These are phyloP conservation scores for Meloe dianella DNA, from an alignment of 2,888 invertebrate species.

Conservation along the genomic window DNA sequence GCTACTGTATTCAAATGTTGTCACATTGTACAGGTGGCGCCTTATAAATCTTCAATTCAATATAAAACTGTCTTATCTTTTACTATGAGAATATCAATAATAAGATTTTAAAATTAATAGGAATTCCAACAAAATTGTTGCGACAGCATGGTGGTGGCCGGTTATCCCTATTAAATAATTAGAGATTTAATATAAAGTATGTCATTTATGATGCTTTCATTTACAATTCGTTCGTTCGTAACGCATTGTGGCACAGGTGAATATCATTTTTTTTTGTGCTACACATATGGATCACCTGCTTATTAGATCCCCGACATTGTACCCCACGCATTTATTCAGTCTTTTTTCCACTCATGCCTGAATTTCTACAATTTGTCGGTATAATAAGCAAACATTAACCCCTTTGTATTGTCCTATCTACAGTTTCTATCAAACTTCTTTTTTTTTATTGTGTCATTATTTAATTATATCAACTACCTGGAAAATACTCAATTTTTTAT, in stretches of 20 bases:
- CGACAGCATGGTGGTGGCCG: neutral
- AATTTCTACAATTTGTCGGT: slow-evolving; percentile 47
- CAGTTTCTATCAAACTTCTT: slow-evolving; percentile 14
- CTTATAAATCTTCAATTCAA: neutral
- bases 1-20: slow-evolving; percentile 28
- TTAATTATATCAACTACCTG: slow-evolving; percentile 18
- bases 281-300: slow-evolving; percentile 38
- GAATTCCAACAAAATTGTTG: neutral
- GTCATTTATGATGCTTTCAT: slow-evolving; percentile 41
- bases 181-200: slow-evolving; percentile 41
- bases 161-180: slow-evolving; percentile 36
- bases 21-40: neutral
- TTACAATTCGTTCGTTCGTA: slow-evolving; percentile 24
- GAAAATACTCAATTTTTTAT: too few species aligned
- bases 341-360: slow-evolving; percentile 30
- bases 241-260: slow-evolving; percentile 40
- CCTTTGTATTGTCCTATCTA: slow-evolving; percentile 19
- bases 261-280: slow-evolving; percentile 36
- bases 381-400: slow-evolving; percentile 44
- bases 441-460: slow-evolving; percentile 25
- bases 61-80: neutral
- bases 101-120: neutral
- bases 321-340: slow-evolving; percentile 43
- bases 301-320: slow-evolving; percentile 35
- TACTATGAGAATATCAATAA: neutral